A percentile compares a stretch with the other conserved stretches of the same genome.
These are phyloP conservation scores for Iguana delicatissima DNA, from an alignment of 2,797 vertebrate species.

Conservation along the genomic window DNA sequence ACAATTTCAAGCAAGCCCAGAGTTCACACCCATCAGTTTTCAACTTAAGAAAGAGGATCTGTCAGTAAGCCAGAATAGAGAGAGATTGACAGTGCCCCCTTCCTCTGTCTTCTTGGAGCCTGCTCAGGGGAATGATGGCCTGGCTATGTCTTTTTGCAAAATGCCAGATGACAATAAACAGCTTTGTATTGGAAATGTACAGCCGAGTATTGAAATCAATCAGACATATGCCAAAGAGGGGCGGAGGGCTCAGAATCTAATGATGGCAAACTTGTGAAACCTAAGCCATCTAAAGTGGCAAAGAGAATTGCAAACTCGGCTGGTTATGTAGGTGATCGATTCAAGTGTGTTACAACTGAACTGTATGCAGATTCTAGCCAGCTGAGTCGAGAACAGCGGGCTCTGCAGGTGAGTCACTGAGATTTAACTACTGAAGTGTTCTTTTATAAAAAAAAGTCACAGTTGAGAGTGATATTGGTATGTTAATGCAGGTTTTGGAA, in stretches of 20 bases:
- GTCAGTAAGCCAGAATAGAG: conserved; percentile 77
- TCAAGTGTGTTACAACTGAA: conserved; percentile 98
- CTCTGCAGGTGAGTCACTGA: conserved; percentile 92
- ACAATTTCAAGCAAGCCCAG: conserved; percentile 80
- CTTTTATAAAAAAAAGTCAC: conserved; percentile 60
- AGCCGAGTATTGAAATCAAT: conserved; percentile 70
- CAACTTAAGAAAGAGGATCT: conserved; percentile 77
- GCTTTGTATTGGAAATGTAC: conserved; percentile 76
- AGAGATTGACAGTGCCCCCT: conserved; percentile 73
- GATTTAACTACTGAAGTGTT: conserved; percentile 56
- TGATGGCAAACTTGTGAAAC: conserved; percentile 87
- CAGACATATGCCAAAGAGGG: conserved; percentile 83
- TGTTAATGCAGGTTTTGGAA: conserved; percentile 65
- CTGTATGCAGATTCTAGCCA: conserved; percentile 98
- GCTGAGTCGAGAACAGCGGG: conserved; percentile 97
- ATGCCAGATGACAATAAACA: conserved; percentile 80
- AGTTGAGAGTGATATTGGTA: conserved; percentile 74
- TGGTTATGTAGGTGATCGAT: conserved; percentile 97
- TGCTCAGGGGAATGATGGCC: conserved; percentile 68
- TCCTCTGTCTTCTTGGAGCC: conserved; percentile 77
- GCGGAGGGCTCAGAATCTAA: conserved; percentile 83
- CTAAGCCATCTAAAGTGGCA: conserved; percentile 92
- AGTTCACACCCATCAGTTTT: conserved; percentile 76
- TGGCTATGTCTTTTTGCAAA: conserved; percentile 78
- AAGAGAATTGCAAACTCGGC: conserved; percentile 97